phyloP scores from a whole-genome alignment of 2,888 invertebrate species.

The Aspidiotus rigidus region DNA sequence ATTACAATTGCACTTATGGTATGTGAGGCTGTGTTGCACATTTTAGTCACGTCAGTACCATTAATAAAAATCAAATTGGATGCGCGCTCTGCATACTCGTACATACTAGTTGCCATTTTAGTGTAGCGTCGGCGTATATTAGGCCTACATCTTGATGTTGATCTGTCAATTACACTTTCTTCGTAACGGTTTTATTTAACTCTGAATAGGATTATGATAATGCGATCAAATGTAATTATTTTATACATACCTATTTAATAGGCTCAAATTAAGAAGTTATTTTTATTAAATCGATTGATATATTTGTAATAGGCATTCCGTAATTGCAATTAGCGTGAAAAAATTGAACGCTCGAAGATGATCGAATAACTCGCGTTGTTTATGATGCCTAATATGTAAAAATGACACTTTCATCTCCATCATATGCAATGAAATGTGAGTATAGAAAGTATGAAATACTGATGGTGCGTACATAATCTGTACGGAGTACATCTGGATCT shows the following conservation, averaged over 20 bases:
- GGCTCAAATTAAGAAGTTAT: background rate
- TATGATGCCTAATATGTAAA: too few species aligned
- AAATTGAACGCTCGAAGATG: too few species aligned
- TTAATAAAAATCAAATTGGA: constrained; percentile 34
- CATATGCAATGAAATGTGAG: too few species aligned
- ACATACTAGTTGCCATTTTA: constrained; percentile 33
- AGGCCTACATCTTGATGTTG: constrained; percentile 34
- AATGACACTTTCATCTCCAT: too few species aligned
- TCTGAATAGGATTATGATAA: constrained; percentile 18
- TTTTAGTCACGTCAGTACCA: constrained; percentile 33
- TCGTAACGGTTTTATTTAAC: constrained; percentile 30
- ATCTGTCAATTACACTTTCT: constrained; percentile 34
- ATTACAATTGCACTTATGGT: constrained; percentile 31
- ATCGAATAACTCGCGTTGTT: too few species aligned
- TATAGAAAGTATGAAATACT: too few species aligned
- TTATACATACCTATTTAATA: background rate
- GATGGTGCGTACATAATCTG: too few species aligned
- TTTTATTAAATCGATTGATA: background rate
- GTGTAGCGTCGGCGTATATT: constrained; percentile 28
- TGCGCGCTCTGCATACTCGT: constrained; percentile 31
- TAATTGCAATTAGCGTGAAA: too few species aligned
- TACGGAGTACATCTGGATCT: too few species aligned
- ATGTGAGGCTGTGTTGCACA: constrained; percentile 24
- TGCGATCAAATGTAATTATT: constrained; percentile 1
- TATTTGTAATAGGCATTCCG: too few species aligned